A percentile compares a stretch with the other conserved stretches of the same genome.
phyloP scores from a whole-genome alignment of 2,888 invertebrate genomes.

The Nemapogon koenigi region DNA sequence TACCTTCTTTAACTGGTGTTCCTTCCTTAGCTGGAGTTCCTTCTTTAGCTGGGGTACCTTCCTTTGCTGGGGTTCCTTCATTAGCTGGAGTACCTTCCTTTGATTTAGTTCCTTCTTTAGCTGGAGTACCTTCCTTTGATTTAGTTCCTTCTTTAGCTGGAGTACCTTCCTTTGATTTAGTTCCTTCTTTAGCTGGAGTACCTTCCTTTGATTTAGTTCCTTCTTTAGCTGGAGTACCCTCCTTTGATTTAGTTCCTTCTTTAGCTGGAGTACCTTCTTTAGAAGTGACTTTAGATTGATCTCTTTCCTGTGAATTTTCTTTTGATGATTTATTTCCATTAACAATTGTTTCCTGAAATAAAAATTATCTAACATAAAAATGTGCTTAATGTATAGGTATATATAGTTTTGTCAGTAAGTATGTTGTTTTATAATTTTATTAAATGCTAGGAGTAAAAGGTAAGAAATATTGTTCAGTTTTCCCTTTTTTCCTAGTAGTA shows the following conservation, averaged over 20 bases:
- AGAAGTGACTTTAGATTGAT: slow-evolving; percentile 22
- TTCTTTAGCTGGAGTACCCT: slow-evolving; percentile 25
- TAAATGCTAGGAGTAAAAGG: no score
- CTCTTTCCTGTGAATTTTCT: slow-evolving; percentile 35
- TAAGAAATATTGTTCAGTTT: no score
- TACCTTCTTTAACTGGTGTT: slow-evolving; percentile 15
- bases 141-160: slow-evolving; percentile 17
- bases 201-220: slow-evolving; percentile 20
- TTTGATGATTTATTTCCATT: slow-evolving; percentile 31
- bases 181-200: slow-evolving; percentile 14
- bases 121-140: slow-evolving; percentile 18
- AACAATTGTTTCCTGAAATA: no score
- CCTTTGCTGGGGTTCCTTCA: slow-evolving; percentile 20
- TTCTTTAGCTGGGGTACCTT: slow-evolving; percentile 29
- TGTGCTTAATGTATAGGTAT: no score
- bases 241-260: slow-evolving; percentile 22
- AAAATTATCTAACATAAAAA: no score
- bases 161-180: slow-evolving; percentile 23
- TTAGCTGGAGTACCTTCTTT: slow-evolving; percentile 22
- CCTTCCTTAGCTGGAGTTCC: slow-evolving; percentile 33
- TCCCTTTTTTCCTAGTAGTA: no score
- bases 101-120: slow-evolving; percentile 4
- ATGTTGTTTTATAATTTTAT: no score
- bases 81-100: slow-evolving; percentile 14
- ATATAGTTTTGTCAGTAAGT: no score